Evolutionary conservation across 1,140 invertebrate genomes (phyloP).

Genomic region (Proales similis): DNA sequence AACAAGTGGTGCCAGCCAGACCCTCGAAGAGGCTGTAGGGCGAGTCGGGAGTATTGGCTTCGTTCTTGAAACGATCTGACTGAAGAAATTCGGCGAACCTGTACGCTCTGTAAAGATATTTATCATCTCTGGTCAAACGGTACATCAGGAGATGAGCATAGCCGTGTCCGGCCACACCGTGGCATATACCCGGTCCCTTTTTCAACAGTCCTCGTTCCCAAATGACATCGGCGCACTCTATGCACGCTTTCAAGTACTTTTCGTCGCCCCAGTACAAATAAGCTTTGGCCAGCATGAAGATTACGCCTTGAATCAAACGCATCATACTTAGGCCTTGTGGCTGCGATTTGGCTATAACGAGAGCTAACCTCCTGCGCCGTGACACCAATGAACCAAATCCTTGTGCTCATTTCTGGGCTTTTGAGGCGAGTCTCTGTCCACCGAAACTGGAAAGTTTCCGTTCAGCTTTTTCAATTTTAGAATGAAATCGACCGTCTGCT

Average conservation of each 20-base stretch:
- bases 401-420: slow-evolving; percentile 48
- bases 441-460: slow-evolving; percentile 70
- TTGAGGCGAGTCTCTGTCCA: slow-evolving; percentile 61
- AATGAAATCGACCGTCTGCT: slow-evolving; percentile 59
- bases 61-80: slow-evolving; percentile 59
- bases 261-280: slow-evolving; percentile 66
- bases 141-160: slow-evolving; percentile 74
- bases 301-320: slow-evolving; percentile 56
- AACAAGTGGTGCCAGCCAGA: slow-evolving; percentile 73
- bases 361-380: slow-evolving; percentile 65
- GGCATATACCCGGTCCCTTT: slow-evolving; percentile 70
- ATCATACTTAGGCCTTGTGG: neutral
- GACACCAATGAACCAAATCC: slow-evolving; percentile 74
- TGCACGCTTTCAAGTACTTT: slow-evolving; percentile 65
- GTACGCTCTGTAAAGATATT: slow-evolving; percentile 65
- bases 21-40: slow-evolving; percentile 79
- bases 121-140: slow-evolving; percentile 64
- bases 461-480: slow-evolving; percentile 59
- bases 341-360: neutral
- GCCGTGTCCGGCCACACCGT: slow-evolving; percentile 74
- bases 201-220: slow-evolving; percentile 71
- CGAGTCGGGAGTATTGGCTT: slow-evolving; percentile 68
- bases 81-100: slow-evolving; percentile 71
- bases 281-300: slow-evolving; percentile 73
- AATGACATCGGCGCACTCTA: slow-evolving; percentile 62